Base-by-base conservation (phyloP, 1,140 invertebrate species). In the Drosophila persimilis region DNA sequence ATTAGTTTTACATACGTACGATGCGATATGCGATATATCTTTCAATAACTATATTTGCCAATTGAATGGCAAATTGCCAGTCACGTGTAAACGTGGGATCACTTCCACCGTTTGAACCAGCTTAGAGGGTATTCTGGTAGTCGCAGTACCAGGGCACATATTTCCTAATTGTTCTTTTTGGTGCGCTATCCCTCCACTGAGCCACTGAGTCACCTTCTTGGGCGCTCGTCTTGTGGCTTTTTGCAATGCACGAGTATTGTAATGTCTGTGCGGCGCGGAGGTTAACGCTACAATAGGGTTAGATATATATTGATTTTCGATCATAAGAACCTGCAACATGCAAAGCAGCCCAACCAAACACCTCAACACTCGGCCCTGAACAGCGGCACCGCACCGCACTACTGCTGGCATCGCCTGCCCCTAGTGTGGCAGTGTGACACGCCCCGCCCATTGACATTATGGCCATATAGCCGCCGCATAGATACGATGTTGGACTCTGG, bases 281-380 rank as follows among this genome's bases (percentile, higher is more conserved):
- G 35, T 39, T 13, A 39, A 39, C 35, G 35, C 4, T 39, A 72
- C 56, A 79, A 66, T 79, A 57, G 67, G 71, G 77, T 77, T 73
- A 75, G 67, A 77, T 76, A 76, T 43, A 44, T 85, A 85, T 85
- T 77, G 80, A 85, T 85, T 85, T 85, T 85, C 81, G 81, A 85
- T 85, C 80, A 85, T 81, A 86, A 86, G 73, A 86, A 81, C 81
- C 77, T 79, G 80, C 80, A 83, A 73, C 74, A 74, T 75, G 78
- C 77, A 65, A 80, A 71, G 75, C 45, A 71, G 75, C 45, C 44
- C 70, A 55, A 50, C 57, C 50, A 63, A 72, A 52, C 51, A 39
- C 35, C 35, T 13, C 35, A 39, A 39, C 35, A 13, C 11, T 39
- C 4, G 35, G 9, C 35, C 35, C 35, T 39, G 11, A 39, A 39